Conservation (phyloP, 2,888 invertebrate species). For the Nasonovia ribisnigri region DNA sequence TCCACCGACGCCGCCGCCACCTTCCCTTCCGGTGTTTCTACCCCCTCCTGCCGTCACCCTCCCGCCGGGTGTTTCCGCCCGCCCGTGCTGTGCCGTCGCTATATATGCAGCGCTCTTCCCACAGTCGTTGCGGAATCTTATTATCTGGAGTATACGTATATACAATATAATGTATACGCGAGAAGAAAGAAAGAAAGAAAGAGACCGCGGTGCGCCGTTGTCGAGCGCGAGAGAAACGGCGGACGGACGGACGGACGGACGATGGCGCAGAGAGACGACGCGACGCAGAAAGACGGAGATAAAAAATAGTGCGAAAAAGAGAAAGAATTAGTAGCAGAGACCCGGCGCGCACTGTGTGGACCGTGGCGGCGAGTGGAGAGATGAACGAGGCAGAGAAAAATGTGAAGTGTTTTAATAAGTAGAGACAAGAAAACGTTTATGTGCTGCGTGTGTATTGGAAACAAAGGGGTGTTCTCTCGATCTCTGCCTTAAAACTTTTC, state of each 20-base stretch:
- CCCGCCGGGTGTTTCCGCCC: not conserved
- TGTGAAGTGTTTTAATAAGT: conserved; percentile 67
- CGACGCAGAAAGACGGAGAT: conserved; percentile 15
- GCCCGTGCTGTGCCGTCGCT: not conserved
- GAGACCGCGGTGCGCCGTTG: conserved; percentile 32
- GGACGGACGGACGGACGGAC: not conserved
- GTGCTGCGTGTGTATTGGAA: conserved; percentile 63
- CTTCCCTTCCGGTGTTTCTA: conserved; percentile 8
- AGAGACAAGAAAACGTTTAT: conserved; percentile 66
- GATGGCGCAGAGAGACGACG: not conserved
- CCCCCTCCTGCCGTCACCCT: not conserved
- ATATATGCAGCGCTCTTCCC: conserved; percentile 14
- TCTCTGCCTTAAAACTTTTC: conserved; percentile 59
- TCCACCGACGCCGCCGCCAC: conserved; percentile 21
- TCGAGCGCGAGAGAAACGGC: conserved; percentile 19
- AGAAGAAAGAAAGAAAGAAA: conserved; percentile 59
- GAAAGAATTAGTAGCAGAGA: conserved; percentile 62
- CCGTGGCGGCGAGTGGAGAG: conserved; percentile 22
- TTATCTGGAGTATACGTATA: conserved; percentile 54
- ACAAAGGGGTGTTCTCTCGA: conserved; percentile 61
- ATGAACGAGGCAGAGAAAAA: conserved; percentile 65
- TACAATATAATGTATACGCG: conserved; percentile 10
- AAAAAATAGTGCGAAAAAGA: conserved; percentile 62
- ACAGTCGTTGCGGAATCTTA: conserved; percentile 59
- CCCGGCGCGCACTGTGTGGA: conserved; percentile 1